Percentiles rank a stretch among this genome's conserved stretches.
Evolutionary conservation across 1,140 invertebrate genomes (phyloP).

Genomic region (Aphaenogaster rudis): DNA sequence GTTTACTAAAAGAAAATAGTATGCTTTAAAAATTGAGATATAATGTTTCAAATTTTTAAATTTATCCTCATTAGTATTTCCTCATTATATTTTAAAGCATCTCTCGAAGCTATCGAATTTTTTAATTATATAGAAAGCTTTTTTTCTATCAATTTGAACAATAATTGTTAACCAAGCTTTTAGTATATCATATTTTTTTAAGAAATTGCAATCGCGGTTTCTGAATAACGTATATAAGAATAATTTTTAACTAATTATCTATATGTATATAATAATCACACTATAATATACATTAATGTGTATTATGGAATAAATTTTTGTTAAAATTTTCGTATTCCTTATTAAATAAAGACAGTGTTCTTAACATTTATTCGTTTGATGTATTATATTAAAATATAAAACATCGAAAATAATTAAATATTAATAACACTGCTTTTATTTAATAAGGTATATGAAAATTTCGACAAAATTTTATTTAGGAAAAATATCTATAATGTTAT

Average conservation of each 20-base stretch:
- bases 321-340: too few relatives aligned
- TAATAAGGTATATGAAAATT: not conserved
- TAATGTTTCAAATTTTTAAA: not conserved
- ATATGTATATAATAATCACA: too few relatives aligned
- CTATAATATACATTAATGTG: too few relatives aligned
- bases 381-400: not conserved
- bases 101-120: not conserved
- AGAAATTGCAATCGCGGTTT: not conserved
- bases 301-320: too few relatives aligned
- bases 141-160: conserved; percentile 2
- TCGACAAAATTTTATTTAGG: not conserved
- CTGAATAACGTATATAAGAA: not conserved
- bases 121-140: not conserved
- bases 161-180: not conserved
- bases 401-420: not conserved
- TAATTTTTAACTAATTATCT: not conserved
- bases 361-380: too few relatives aligned
- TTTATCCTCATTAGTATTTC: not conserved
- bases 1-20: not conserved
- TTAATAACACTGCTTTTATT: not conserved
- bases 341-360: too few relatives aligned
- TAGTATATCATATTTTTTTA: not conserved
- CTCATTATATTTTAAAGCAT: not conserved
- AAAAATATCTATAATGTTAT: not conserved
- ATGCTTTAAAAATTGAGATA: not conserved